These are phyloP conservation scores for Typhlichthys eigenmanni DNA, from an alignment of 2,797 vertebrate species.

Conservation along the genomic window DNA sequence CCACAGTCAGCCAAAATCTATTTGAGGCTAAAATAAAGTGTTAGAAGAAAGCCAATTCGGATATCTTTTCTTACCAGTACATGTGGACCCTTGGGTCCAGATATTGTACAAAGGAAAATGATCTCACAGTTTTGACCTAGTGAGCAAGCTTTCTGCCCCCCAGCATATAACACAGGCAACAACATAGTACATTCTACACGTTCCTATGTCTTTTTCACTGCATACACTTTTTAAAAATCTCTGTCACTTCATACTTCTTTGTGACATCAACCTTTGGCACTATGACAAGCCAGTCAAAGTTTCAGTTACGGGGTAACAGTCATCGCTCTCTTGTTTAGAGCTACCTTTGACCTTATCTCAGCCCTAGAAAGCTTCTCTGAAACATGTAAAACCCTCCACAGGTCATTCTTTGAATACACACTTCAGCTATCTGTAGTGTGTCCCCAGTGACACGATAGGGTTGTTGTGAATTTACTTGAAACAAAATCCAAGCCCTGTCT, in stretches of 20 bases:
- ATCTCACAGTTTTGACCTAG: slow-evolving; percentile 73
- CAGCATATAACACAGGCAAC: slow-evolving; percentile 58
- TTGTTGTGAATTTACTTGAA: slow-evolving; percentile 34
- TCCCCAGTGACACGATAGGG: slow-evolving; percentile 49
- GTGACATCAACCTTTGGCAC: slow-evolving; percentile 75
- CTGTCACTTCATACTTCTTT: slow-evolving; percentile 64
- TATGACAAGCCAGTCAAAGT: slow-evolving; percentile 67
- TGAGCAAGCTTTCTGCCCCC: slow-evolving; percentile 62
- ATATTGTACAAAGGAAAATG: slow-evolving; percentile 65
- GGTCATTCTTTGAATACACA: background rate
- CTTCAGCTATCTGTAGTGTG: background rate
- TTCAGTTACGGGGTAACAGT: slow-evolving; percentile 63
- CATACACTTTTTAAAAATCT: slow-evolving; percentile 61
- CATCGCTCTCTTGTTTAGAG: slow-evolving; percentile 9
- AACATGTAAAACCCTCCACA: slow-evolving; percentile 3
- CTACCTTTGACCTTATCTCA: no score
- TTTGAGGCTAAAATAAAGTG: slow-evolving; percentile 38
- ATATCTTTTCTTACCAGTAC: slow-evolving; percentile 51
- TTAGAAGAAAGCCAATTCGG: slow-evolving; percentile 34
- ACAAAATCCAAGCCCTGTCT: slow-evolving; percentile 36
- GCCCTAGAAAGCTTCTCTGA: background rate
- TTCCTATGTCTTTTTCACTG: slow-evolving; percentile 70
- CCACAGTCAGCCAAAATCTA: slow-evolving; percentile 19
- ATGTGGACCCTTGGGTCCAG: slow-evolving; percentile 53
- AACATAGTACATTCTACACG: slow-evolving; percentile 70